phyloP scores from a whole-genome alignment of 2,113 vertebrate genomes.

The Coturnix japonica region DNA sequence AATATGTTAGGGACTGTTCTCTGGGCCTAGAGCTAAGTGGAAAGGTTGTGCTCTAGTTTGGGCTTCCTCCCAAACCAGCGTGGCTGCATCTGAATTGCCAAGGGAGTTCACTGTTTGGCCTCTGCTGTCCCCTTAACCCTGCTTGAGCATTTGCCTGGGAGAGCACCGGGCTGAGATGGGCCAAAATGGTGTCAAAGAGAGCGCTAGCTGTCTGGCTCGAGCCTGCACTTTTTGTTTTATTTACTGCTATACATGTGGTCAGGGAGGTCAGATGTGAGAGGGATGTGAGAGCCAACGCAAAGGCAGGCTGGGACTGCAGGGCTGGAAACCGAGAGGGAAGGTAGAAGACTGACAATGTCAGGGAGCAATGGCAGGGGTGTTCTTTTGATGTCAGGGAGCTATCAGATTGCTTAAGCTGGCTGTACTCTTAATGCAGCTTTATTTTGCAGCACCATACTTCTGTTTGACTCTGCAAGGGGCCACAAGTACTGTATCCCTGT shows the following conservation, averaged over 20 bases:
- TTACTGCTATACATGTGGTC: neutral
- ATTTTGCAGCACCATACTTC: neutral
- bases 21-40: neutral
- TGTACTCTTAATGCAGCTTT: neutral
- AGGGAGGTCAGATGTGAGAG: neutral
- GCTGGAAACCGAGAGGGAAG: neutral
- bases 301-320: neutral
- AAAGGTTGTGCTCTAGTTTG: accelerated
- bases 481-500: neutral
- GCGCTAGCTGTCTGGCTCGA: neutral
- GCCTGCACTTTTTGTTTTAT: neutral
- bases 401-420: neutral
- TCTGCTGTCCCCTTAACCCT: neutral
- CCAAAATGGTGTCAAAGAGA: neutral
- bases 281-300: neutral
- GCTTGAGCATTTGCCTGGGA: neutral
- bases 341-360: neutral
- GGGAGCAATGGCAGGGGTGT: neutral
- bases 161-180: neutral
- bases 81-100: neutral
- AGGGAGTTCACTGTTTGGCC: neutral
- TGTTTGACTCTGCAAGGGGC: neutral
- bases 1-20: neutral
- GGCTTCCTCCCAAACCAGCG: neutral
- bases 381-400: neutral